A percentile compares a stretch with the other conserved stretches of the same genome.
phyloP scores from a whole-genome alignment of 2,797 vertebrate genomes.

The Siniperca obscura region DNA sequence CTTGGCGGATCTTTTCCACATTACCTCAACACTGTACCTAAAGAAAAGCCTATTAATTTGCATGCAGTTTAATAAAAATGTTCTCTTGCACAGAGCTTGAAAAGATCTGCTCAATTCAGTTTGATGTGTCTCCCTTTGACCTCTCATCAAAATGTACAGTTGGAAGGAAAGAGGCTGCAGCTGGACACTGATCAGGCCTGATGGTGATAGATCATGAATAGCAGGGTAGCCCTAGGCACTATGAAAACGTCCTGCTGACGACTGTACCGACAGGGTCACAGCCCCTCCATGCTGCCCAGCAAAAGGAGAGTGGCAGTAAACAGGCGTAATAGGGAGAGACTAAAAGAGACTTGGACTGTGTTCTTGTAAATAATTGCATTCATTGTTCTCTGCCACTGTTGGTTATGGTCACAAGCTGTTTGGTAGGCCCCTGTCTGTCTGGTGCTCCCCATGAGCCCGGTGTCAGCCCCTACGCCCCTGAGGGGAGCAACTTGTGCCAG shows the following conservation, averaged over 20 bases:
- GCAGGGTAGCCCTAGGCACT: conserved; percentile 65
- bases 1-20: conserved; percentile 67
- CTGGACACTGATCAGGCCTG: conserved; percentile 72
- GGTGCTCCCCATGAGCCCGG: conserved; percentile 82
- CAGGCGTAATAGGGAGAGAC: conserved; percentile 74
- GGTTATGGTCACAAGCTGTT: conserved; percentile 89
- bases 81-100: neutral
- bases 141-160: conserved; percentile 52
- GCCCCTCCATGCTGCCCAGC: conserved; percentile 66
- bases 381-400: conserved; percentile 86
- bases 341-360: conserved; percentile 84
- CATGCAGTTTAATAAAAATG: conserved; percentile 20
- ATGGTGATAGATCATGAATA: conserved; percentile 69
- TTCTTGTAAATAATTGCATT: conserved; percentile 87
- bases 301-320: conserved; percentile 76
- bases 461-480: conserved; percentile 81
- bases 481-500: conserved; percentile 85
- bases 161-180: conserved; percentile 67
- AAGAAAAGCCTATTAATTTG: conserved; percentile 43
- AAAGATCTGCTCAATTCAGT: conserved; percentile 16
- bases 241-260: conserved; percentile 73
- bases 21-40: conserved; percentile 66
- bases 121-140: conserved; percentile 43
- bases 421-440: conserved; percentile 89
- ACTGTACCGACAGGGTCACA: conserved; percentile 75